Base-by-base conservation (phyloP, 2,113 vertebrate genomes). In the Hiodon alosoides region DNA sequence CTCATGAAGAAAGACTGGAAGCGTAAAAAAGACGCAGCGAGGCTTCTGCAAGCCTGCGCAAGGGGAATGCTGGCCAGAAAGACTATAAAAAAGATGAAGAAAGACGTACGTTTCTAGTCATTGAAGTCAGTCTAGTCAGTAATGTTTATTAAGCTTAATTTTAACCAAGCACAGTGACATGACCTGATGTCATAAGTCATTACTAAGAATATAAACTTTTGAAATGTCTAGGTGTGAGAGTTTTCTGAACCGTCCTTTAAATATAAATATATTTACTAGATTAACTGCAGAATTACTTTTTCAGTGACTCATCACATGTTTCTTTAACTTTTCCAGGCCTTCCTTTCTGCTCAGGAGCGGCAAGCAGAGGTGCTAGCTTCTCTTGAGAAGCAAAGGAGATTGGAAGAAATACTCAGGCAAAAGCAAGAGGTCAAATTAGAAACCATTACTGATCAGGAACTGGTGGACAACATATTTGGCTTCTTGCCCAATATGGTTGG, bases 21-120 rank as follows among this genome's bases (percentile, higher is more conserved):
- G 61, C 76, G 85, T 53, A 91, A 89, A 82, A 90, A 64, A 75
- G 85, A 80, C 46, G 94, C 94, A 0, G 87, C 74, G 0, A 7
- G 88, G 14, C 14, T 91, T 76, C 89, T 96, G 60, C 95, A 97
- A 83, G 90, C 93, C 0, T 76, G 92, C 1, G 83, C 90, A 47
- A 90, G 94, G 77, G 93, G 93, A 73, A 81, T 93, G 87, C 77
- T 92, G 17, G 89, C 87, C 73, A 90, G 93, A 55, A 87, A 31
- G 8, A 72, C 0, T 3, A 80, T 86, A 77, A 66, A 9, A 14
- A 83, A 16, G 69, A 86, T 85, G 73, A 93, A 80, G 81, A 76
- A 55, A 9, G 80, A 83, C 16, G 93, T 95, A 82, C 80, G 81
- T 73, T 46, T 14, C 54, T 61, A 68, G 3, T n/a, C 9, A 57